Conservation (phyloP, 2,888 invertebrate species). For the Lydus trimaculatus region DNA sequence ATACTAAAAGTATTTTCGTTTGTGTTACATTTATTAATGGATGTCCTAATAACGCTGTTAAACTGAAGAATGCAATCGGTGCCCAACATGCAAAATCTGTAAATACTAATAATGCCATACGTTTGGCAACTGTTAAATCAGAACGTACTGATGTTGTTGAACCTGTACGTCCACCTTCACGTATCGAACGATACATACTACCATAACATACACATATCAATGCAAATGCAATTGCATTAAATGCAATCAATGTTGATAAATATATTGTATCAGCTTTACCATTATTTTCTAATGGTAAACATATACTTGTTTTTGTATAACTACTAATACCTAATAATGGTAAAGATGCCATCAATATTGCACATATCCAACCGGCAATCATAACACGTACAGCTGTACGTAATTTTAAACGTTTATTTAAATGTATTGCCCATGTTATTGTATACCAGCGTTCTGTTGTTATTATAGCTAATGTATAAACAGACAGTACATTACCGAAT, state of each 20-base stretch:
- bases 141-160: slow-evolving; percentile 60
- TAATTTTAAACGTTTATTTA: slow-evolving; percentile 67
- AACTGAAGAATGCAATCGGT: slow-evolving; percentile 71
- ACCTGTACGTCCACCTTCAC: slow-evolving; percentile 64
- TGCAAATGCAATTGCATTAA: slow-evolving; percentile 70
- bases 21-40: slow-evolving; percentile 67
- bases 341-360: slow-evolving; percentile 65
- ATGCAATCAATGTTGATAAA: slow-evolving; percentile 64
- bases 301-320: slow-evolving; percentile 73
- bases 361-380: slow-evolving; percentile 67
- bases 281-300: slow-evolving; percentile 69
- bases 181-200: slow-evolving; percentile 69
- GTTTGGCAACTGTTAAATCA: slow-evolving; percentile 66
- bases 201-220: slow-evolving; percentile 70
- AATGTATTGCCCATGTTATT: slow-evolving; percentile 68
- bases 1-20: slow-evolving; percentile 67
- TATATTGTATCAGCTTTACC: slow-evolving; percentile 65
- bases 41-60: slow-evolving; percentile 69
- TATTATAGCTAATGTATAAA: slow-evolving; percentile 71
- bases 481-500: slow-evolving; percentile 70
- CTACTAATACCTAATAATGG: slow-evolving; percentile 70
- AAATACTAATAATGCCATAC: slow-evolving; percentile 73
- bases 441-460: slow-evolving; percentile 69
- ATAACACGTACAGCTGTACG: slow-evolving; percentile 66
- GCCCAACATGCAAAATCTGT: slow-evolving; percentile 71